Evolutionary conservation across 1,140 invertebrate species (phyloP).

Genomic region (Telenomus remus): DNA sequence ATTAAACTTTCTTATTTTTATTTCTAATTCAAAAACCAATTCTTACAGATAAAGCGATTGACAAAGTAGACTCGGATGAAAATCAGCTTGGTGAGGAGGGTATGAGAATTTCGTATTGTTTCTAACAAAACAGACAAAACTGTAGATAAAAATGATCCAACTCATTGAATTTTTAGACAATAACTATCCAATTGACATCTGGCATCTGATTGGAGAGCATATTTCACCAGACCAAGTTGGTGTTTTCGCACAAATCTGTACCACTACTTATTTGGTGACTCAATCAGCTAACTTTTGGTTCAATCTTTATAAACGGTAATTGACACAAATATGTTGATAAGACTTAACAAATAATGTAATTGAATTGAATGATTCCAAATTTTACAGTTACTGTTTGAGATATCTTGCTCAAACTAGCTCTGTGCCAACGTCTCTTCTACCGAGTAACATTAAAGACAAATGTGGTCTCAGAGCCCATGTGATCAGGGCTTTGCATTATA

Average conservation of each 20-base stretch:
- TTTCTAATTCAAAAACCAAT: no score
- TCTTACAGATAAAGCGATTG: no score
- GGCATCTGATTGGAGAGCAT: constrained; percentile 28
- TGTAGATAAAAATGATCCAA: no score
- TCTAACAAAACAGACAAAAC: no score
- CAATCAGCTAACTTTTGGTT: constrained; percentile 37
- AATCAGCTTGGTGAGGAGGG: no score
- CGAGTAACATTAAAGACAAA: constrained; percentile 20
- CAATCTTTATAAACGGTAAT: constrained; percentile 28
- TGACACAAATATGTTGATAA: neutral
- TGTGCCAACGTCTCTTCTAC: constrained; percentile 19
- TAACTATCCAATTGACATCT: constrained; percentile 43
- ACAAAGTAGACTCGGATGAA: no score
- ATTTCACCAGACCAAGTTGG: constrained; percentile 39
- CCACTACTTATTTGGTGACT: constrained; percentile 39
- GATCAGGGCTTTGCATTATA: constrained; percentile 20
- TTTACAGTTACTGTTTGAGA: constrained; percentile 7
- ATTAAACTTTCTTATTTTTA: no score
- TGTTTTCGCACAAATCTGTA: constrained; percentile 44
- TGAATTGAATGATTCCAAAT: no score
- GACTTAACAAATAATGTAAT: no score
- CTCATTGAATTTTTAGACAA: constrained; percentile 10
- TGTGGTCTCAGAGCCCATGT: constrained; percentile 21
- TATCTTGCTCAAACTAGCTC: neutral
- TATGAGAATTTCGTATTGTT: no score